Percentiles rank a stretch among this genome's conserved stretches.
These are phyloP conservation scores for Fringilla coelebs DNA, from an alignment of 2,797 vertebrate species.

Conservation along the genomic window DNA sequence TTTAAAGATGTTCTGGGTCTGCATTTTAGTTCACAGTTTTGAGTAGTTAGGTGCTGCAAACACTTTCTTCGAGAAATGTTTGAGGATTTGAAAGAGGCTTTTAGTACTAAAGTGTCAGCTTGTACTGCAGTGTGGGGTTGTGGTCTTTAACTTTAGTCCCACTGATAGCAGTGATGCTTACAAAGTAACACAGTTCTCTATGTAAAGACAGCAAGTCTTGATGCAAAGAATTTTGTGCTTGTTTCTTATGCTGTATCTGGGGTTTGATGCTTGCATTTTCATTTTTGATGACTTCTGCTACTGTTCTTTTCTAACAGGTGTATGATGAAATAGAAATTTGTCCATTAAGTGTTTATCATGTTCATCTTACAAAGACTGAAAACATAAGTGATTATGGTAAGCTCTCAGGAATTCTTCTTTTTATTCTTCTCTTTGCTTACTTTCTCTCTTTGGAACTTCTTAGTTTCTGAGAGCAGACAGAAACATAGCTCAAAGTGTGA, in stretches of 20 bases:
- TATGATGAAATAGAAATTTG: slow-evolving; percentile 82
- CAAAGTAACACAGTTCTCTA: neutral
- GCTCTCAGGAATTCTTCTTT: neutral
- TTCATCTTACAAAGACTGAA: slow-evolving; percentile 75
- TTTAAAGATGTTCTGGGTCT: neutral
- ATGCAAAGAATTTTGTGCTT: neutral
- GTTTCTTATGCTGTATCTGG: neutral
- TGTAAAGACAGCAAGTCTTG: neutral
- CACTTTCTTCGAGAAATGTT: neutral
- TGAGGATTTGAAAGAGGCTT: neutral
- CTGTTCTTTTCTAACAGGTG: slow-evolving; percentile 67
- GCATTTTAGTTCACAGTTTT: neutral
- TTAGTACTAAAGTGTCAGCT: neutral
- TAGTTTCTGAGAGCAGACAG: neutral
- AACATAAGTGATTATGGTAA: slow-evolving; percentile 76
- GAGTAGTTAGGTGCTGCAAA: neutral
- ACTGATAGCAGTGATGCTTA: neutral
- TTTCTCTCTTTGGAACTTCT: neutral
- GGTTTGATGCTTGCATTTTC: neutral
- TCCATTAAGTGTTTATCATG: slow-evolving; percentile 66
- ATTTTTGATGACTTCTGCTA: neutral
- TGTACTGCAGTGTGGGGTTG: neutral
- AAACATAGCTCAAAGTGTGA: neutral
- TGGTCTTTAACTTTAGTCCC: neutral
- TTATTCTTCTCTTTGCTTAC: neutral